These are phyloP conservation scores for Salticus scenicus DNA, from an alignment of 2,888 invertebrate species.

Conservation along the genomic window DNA sequence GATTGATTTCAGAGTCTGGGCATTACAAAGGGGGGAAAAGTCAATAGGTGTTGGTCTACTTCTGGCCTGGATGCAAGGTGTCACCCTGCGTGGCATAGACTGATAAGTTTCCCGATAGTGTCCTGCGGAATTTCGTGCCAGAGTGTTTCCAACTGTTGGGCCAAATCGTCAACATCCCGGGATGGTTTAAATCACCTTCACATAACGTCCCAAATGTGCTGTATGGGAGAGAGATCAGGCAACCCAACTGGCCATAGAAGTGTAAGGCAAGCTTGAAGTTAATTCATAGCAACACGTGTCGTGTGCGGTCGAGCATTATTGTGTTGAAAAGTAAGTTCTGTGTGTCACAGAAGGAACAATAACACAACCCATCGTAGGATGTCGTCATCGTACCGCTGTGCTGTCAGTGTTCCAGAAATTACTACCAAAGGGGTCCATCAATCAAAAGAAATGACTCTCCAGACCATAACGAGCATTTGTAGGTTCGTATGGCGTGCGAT, in stretches of 20 bases:
- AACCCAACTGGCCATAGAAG: constrained; percentile 10
- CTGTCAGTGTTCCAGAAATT: neutral
- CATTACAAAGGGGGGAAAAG: neutral
- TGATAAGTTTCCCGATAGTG: neutral
- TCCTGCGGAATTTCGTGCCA: neutral
- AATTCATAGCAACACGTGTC: neutral
- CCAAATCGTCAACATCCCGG: neutral
- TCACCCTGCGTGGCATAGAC: constrained; percentile 6
- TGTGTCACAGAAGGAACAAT: neutral
- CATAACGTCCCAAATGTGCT: neutral
- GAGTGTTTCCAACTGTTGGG: neutral
- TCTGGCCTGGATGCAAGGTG: neutral
- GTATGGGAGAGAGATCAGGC: constrained; percentile 9
- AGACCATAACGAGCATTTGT: neutral
- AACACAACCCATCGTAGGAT: neutral
- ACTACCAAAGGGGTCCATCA: neutral
- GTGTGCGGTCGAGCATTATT: neutral
- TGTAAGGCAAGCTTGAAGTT: neutral
- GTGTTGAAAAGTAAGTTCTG: neutral
- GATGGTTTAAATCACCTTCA: neutral
- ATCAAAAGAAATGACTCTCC: neutral
- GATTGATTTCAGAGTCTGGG: neutral
- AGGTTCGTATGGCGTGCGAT: neutral
- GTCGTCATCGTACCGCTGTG: neutral
- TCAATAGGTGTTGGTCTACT: neutral